Conservation (phyloP, 2,113 vertebrate species). For the Steatornis caripensis region DNA sequence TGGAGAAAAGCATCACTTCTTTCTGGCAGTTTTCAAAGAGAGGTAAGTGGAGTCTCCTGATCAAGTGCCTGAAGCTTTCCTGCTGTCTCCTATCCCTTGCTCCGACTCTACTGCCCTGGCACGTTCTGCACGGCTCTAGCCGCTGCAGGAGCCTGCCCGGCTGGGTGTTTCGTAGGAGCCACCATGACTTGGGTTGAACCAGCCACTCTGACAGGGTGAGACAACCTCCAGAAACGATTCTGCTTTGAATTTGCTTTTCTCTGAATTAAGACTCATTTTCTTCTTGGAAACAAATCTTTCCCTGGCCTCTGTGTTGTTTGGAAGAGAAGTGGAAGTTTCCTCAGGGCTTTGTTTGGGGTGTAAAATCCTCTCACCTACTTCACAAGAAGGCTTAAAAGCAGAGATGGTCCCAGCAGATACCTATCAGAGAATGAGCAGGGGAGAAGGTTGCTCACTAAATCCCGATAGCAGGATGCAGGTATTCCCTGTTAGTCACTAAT, state of each 20-base stretch:
- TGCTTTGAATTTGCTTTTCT: neutral
- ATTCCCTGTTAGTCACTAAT: too few relatives aligned
- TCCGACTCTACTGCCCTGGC: neutral
- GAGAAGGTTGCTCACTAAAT: neutral
- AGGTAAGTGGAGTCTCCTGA: neutral
- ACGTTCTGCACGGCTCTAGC: rapidly evolving
- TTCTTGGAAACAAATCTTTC: neutral
- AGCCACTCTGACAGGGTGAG: neutral
- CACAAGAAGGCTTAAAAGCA: neutral
- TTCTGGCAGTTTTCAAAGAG: neutral
- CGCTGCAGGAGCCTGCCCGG: neutral
- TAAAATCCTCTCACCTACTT: neutral
- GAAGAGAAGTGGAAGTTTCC: neutral
- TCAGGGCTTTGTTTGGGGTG: neutral
- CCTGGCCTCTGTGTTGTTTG: neutral
- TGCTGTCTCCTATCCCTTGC: neutral
- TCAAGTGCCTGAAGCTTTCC: neutral
- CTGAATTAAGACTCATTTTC: neutral
- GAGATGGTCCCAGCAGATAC: neutral
- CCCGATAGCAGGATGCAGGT: neutral
- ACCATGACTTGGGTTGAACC: neutral
- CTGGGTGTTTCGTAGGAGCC: neutral
- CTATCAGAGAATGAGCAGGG: neutral
- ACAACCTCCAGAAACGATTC: neutral
- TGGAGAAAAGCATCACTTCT: neutral